Conservation (phyloP, 2,888 invertebrate genomes). For the Caradrina clavipalpis region DNA sequence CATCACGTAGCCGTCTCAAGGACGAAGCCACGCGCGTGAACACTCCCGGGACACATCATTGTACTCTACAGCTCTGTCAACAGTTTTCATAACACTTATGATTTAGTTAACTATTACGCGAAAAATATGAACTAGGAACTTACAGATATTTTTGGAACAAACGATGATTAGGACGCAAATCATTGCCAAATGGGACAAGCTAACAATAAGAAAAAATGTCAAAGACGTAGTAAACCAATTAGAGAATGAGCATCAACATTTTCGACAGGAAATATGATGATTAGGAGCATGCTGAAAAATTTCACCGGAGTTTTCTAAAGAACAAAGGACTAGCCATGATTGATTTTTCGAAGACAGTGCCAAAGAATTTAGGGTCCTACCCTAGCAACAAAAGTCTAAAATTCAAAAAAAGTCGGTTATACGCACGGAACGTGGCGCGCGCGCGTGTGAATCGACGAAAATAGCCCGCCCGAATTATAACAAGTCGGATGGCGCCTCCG, state of each 20-base stretch:
- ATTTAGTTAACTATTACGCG: slow-evolving; percentile 17
- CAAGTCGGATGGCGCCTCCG: slow-evolving; percentile 86
- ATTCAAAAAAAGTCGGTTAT: slow-evolving; percentile 78
- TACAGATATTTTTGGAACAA: slow-evolving; percentile 37
- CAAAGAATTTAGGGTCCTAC: slow-evolving; percentile 58
- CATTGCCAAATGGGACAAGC: slow-evolving; percentile 47
- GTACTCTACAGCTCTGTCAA: slow-evolving; percentile 28
- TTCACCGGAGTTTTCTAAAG: slow-evolving; percentile 9
- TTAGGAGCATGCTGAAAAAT: slow-evolving; percentile 10
- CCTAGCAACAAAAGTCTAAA: slow-evolving; percentile 73
- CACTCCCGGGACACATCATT: slow-evolving; percentile 44
- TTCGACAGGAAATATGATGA: slow-evolving; percentile 5
- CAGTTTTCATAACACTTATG: slow-evolving; percentile 10
- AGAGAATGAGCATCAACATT: slow-evolving; percentile 25
- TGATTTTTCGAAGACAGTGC: slow-evolving; percentile 20
- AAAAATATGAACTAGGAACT: slow-evolving; percentile 30
- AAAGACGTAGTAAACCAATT: slow-evolving; percentile 37
- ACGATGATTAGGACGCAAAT: slow-evolving; percentile 40
- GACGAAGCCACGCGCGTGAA: slow-evolving; percentile 57
- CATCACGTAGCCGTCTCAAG: slow-evolving; percentile 62
- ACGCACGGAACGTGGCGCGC: slow-evolving; percentile 80
- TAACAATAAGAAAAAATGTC: slow-evolving; percentile 30
- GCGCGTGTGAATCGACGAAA: slow-evolving; percentile 88
- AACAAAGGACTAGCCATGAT: slow-evolving; percentile 10
- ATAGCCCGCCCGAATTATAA: slow-evolving; percentile 89